Evolutionary conservation across 2,888 invertebrate genomes (phyloP), one percentile per base, ranked within the genome.

Genomic region (Drosophila pseudotalamancana): DNA sequence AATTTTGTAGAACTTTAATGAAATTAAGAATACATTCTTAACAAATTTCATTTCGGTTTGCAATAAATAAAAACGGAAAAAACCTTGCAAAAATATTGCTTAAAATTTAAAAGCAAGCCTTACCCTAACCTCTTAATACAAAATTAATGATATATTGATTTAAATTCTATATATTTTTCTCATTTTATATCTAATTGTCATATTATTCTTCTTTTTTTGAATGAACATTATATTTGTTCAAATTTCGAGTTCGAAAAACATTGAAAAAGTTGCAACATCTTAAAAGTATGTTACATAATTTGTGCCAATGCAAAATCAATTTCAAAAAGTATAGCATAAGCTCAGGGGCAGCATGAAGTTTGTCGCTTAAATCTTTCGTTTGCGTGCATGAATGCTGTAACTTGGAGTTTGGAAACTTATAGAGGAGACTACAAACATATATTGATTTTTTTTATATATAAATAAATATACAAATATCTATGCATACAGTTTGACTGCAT

Each of bases 331-430:
- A 9, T 27, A 19, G 81, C 68, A 73, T 69, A 81, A 1, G 16
- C 12, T 1, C 3, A 4, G 40, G 82, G 49, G 18, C 31, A 12
- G 6, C 2, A 3, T 18, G 25, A n/a, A 50, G 89, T 78, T 78
- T 61, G 72, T 78, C 57, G 67, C 79, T 56, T 85, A 77, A 89
- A 78, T 89, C 88, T 76, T 88, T 87, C 51, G 77, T 81, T 73
- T 76, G 6, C 6, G 9, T 12, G 11, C 3, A 2, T 11, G 23
- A 14, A 14, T 14, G 11, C 12, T 6, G 48, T 4, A 23, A 21
- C 6, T 34, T 12, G 6, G 21, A 29, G 6, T 6, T 12, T 8
- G 4, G 5, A 12, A 16, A 42, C 6, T 3, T 2, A 40, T 40
- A 9, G 0, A 2, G 9, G 9, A 25, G 1, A 25, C 0, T 5